Evolutionary conservation across 2,113 vertebrate genomes (phyloP).

Genomic region (Melanerpes formicivorus): DNA sequence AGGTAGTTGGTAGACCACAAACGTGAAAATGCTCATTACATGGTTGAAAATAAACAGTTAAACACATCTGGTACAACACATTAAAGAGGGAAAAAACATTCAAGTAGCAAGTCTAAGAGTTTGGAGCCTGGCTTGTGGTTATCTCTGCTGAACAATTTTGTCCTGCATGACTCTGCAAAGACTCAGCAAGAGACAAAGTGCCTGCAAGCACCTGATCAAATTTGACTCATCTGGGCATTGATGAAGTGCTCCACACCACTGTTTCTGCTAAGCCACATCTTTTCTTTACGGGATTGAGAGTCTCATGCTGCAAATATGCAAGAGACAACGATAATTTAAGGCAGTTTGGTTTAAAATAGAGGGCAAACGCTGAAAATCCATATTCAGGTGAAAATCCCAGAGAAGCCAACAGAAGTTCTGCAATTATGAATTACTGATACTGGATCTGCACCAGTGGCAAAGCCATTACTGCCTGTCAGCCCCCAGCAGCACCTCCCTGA

Average conservation of each 20-base stretch:
- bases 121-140: constrained; percentile 42
- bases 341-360: background rate
- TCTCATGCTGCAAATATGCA: background rate
- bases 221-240: constrained; percentile 43
- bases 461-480: background rate
- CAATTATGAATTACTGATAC: background rate
- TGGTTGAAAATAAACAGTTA: constrained; percentile 54
- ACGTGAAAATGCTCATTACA: constrained; percentile 42
- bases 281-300: background rate
- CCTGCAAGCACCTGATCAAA: constrained; percentile 40
- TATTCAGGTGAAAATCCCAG: background rate
- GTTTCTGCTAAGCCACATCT: background rate
- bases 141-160: constrained; percentile 50
- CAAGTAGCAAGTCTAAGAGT: constrained; percentile 52
- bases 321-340: background rate
- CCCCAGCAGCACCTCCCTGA: background rate
- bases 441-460: background rate
- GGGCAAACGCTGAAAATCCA: background rate
- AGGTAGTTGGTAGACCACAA: constrained; percentile 55
- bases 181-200: constrained; percentile 40
- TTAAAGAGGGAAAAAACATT: constrained; percentile 47
- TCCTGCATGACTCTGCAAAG: constrained; percentile 62
- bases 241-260: background rate
- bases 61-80: constrained; percentile 49
- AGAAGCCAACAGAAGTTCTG: background rate